Conservation (phyloP, 2,888 invertebrate genomes). For the Argynnis bischoffii region DNA sequence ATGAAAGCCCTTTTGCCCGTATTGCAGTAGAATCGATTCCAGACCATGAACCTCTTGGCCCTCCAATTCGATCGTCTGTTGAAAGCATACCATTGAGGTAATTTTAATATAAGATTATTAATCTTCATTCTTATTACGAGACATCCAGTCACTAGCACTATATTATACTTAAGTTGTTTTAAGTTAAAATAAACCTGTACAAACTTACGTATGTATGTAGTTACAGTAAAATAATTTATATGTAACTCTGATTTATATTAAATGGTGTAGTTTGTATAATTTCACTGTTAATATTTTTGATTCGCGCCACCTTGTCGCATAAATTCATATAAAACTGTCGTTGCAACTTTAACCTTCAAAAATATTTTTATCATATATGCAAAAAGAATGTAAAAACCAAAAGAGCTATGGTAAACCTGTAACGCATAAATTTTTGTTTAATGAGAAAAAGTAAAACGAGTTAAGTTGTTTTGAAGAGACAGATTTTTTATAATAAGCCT, state of each 20-base stretch:
- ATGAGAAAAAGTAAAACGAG: no score
- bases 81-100: constrained; percentile 86
- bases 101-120: constrained; percentile 5
- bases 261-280: neutral
- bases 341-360: constrained; percentile 17
- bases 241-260: neutral
- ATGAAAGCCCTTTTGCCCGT: constrained; percentile 56
- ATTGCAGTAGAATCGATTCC: constrained; percentile 71
- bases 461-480: no score
- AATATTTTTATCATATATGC: constrained; percentile 5
- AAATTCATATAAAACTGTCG: constrained; percentile 11
- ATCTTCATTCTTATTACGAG: neutral
- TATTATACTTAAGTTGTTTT: no score
- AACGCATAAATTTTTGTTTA: no score
- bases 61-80: constrained; percentile 88
- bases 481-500: no score
- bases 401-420: neutral
- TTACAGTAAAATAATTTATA: neutral
- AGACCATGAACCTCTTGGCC: constrained; percentile 64
- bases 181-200: no score
- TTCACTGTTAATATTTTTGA: constrained; percentile 1
- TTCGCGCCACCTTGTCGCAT: neutral
- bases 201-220: no score
- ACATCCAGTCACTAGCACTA: neutral
- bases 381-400: neutral